Base-by-base conservation (phyloP, 2,888 invertebrate genomes). In the Archaeoteleia sp. region DNA sequence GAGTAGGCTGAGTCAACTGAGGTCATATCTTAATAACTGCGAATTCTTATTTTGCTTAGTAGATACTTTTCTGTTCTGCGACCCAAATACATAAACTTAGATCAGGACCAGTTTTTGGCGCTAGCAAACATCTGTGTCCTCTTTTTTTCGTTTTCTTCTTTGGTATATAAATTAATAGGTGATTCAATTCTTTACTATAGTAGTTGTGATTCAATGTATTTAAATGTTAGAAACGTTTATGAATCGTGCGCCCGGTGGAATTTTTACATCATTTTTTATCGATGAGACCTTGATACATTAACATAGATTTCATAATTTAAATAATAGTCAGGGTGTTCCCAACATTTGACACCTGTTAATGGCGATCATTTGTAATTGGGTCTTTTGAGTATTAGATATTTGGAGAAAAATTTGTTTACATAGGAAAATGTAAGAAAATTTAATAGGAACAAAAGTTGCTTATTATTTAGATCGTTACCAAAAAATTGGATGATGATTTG, bases 1-100 rank as follows among this genome's bases (percentile, higher is more conserved):
- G 10, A 10, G 10, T 10, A 10, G 9, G 45, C 42, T 23, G 58
- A 58, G 58, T 66, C 62, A 58, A 60, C 65, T 69, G 35, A 70
- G 66, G 62, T 66, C 70, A 58, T 66, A 58, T 62, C 58, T 46
- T 53, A 58, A 54, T 66, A 40, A 51, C 58, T 30, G 66, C 63
- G 49, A 67, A 61, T 60, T 53, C 55, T 48, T 51, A 57, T 54
- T 58, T 49, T 20, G 53, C 57, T 29, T 57, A 39, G 39, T 23
- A 8, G 40, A 49, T 37, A 40, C 39, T 66, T 62, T 55, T 20
- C 46, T 51, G 17, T 9, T 34, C 46, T 37, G 9, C 55, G 65
- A 46, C 65, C 67, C 65, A 65, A 62, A 71, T 71, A 61, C 67
- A 66, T 67, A 57, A 35, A 57, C 54, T 65, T 67, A 65, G 54